Evolutionary conservation across 2,888 invertebrate genomes (phyloP).

Genomic region (Drosophila nr. perissopoda): DNA sequence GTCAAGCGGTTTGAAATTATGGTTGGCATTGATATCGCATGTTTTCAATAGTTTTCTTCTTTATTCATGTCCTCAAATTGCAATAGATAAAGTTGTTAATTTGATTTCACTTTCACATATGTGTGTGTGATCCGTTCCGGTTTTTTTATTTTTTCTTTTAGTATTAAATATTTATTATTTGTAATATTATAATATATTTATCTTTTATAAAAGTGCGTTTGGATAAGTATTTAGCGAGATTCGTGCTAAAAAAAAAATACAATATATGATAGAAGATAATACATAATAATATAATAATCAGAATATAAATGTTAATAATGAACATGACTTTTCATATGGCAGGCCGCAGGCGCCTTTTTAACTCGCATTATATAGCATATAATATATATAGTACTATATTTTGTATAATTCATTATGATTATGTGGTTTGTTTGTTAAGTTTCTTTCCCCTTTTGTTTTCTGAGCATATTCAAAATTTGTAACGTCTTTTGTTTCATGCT

Average conservation of each 20-base stretch:
- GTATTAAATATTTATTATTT: conserved; percentile 48
- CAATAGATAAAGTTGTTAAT: conserved; percentile 34
- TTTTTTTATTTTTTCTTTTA: conserved; percentile 3
- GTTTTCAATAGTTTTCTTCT: conserved; percentile 22
- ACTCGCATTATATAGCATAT: conserved; percentile 18
- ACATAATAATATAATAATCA: conserved; percentile 37
- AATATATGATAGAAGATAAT: conserved; percentile 41
- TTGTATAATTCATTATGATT: conserved; percentile 1
- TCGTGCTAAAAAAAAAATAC: conserved; percentile 56
- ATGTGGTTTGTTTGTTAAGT: conserved; percentile 8
- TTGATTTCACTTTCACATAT: conserved; percentile 9
- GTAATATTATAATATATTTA: conserved; percentile 34
- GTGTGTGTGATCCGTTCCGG: background rate
- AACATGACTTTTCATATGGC: conserved; percentile 64
- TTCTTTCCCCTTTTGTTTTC: conserved; percentile 4
- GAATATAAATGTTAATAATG: conserved; percentile 54
- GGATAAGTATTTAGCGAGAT: conserved; percentile 54
- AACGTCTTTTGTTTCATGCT: conserved; percentile 29
- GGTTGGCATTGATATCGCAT: conserved; percentile 7
- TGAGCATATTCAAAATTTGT: conserved; percentile 53
- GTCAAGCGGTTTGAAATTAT: background rate
- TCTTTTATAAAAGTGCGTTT: conserved; percentile 45
- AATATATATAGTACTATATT: conserved; percentile 11
- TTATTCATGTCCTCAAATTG: conserved; percentile 13
- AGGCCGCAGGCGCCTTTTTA: conserved; percentile 43